Evolutionary conservation across 2,888 invertebrate genomes (phyloP).

Genomic region (Horisme vitalbata): DNA sequence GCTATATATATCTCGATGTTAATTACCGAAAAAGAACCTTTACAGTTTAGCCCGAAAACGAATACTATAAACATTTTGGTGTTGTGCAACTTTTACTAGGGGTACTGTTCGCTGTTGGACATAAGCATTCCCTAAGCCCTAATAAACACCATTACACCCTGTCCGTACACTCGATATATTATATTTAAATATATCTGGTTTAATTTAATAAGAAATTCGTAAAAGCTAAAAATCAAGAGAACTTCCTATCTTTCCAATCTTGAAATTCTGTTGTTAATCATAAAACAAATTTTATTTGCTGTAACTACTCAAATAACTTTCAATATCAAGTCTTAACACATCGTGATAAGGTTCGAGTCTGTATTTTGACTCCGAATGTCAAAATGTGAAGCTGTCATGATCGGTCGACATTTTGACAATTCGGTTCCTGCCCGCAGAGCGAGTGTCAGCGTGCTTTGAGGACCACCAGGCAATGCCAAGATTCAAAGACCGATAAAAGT

Average conservation of each 20-base stretch:
- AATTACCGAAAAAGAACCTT: too few species aligned
- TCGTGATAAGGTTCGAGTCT: conserved; percentile 15
- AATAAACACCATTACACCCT: too few species aligned
- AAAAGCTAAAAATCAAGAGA: conserved; percentile 21
- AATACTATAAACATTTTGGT: too few species aligned
- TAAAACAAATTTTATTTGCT: conserved; percentile 20
- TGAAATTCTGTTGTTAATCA: conserved; percentile 57
- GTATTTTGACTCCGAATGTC: conserved; percentile 14
- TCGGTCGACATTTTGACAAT: conserved; percentile 79
- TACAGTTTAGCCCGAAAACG: too few species aligned
- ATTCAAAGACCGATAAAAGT: conserved; percentile 57
- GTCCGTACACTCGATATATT: too few species aligned
- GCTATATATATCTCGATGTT: too few species aligned
- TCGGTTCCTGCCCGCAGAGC: conserved; percentile 40
- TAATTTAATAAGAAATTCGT: conserved; percentile 19
- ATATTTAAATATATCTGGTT: background rate
- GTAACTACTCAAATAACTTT: background rate
- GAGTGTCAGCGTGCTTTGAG: conserved; percentile 58
- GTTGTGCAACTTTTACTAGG: too few species aligned
- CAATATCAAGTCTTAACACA: conserved; percentile 26
- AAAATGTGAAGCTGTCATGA: conserved; percentile 54
- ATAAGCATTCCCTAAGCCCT: too few species aligned
- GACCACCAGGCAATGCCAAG: conserved; percentile 68
- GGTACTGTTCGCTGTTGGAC: too few species aligned
- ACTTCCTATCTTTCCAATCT: conserved; percentile 60